A percentile compares a stretch with the other conserved stretches of the same genome.
Evolutionary conservation across 2,113 vertebrate genomes (phyloP).

Genomic region (Pheucticus melanocephalus): DNA sequence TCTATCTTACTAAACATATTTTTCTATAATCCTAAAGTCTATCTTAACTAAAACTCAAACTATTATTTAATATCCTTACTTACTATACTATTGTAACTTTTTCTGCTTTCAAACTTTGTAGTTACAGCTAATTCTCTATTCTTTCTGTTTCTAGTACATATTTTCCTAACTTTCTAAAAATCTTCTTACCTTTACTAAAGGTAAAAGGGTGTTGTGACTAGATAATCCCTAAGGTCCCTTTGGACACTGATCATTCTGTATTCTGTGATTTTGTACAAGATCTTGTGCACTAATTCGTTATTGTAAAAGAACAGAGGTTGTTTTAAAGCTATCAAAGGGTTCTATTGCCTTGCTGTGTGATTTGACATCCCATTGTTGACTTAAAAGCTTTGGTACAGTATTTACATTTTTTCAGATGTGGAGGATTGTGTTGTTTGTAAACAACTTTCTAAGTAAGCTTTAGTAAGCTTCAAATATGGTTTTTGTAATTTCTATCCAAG

Average conservation of each 20-base stretch:
- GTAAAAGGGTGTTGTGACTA: too few relatives aligned
- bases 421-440: background rate
- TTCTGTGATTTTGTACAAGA: background rate
- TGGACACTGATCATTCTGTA: background rate
- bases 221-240: background rate
- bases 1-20: background rate
- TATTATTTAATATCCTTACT: background rate
- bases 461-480: accelerated
- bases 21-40: background rate
- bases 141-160: too few relatives aligned
- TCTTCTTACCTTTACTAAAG: background rate
- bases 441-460: background rate
- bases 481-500: background rate
- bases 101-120: background rate
- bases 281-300: accelerated
- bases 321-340: background rate
- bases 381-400: background rate
- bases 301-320: background rate
- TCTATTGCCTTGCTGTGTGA: background rate
- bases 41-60: background rate
- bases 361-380: background rate
- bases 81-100: background rate
- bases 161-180: background rate
- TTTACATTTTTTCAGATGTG: background rate
- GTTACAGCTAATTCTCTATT: too few relatives aligned